Evolutionary conservation across 2,113 vertebrate species (phyloP).

Genomic region (Cyanocitta stelleri): DNA sequence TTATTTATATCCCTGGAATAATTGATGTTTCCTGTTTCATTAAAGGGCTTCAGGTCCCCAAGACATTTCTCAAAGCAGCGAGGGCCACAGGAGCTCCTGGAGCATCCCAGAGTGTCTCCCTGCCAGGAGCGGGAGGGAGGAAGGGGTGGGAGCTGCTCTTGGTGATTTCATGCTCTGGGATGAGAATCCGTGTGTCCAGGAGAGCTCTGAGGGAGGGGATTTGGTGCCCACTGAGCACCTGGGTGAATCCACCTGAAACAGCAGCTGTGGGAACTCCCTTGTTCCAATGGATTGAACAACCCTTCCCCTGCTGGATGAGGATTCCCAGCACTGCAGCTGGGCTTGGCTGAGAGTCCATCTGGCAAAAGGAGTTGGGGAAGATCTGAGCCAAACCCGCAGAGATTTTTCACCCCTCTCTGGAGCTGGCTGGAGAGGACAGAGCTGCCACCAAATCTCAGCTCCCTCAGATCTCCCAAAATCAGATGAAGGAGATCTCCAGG

Average conservation of each 20-base stretch:
- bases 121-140: neutral
- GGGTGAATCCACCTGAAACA: neutral
- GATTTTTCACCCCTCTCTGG: neutral
- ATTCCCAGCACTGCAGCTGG: neutral
- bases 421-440: neutral
- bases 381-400: neutral
- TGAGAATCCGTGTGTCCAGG: neutral
- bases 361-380: neutral
- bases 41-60: constrained; percentile 48
- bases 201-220: neutral
- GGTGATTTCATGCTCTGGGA: neutral
- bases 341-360: neutral
- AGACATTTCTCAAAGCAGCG: neutral
- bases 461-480: neutral
- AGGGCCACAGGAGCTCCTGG: neutral
- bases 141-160: neutral
- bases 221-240: neutral
- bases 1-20: constrained; percentile 66
- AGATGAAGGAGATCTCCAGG: neutral
- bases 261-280: neutral
- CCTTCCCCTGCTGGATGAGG: neutral
- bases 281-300: neutral
- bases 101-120: neutral
- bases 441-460: neutral
- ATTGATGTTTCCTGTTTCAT: constrained; percentile 64